These are phyloP conservation scores for Pterobdella sp. DNA, from an alignment of 2,888 invertebrate species.

Conservation along the genomic window DNA sequence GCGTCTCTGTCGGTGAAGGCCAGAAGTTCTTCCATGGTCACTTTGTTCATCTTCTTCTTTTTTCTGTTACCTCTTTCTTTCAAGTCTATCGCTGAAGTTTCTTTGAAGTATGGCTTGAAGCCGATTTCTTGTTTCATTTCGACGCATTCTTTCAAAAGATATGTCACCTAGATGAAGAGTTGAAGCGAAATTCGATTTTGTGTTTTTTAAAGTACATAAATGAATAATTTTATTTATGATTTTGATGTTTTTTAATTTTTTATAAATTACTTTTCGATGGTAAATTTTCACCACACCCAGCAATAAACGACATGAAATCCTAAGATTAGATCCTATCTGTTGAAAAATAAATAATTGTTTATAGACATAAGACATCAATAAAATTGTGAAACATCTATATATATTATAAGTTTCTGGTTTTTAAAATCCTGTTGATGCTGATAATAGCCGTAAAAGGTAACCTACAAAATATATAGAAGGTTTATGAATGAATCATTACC, in stretches of 20 bases:
- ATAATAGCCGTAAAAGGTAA: too few relatives aligned
- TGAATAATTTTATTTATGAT: background rate
- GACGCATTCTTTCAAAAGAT: background rate
- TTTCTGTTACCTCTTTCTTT: background rate
- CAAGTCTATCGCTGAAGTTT: background rate
- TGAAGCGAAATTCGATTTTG: background rate
- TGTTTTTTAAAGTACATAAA: background rate
- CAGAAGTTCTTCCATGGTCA: background rate
- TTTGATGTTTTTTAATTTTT: background rate
- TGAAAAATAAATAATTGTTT: too few relatives aligned
- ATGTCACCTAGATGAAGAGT: background rate
- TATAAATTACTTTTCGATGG: background rate
- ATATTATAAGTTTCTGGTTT: too few relatives aligned
- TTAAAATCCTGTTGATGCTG: too few relatives aligned
- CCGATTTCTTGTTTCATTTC: background rate
- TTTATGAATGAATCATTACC: background rate
- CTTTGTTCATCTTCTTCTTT: conserved; percentile 2
- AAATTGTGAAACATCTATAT: too few relatives aligned
- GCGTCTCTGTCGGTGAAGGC: background rate
- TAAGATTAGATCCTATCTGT: background rate
- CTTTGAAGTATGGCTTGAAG: background rate
- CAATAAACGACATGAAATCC: background rate
- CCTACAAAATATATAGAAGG: too few relatives aligned
- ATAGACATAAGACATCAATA: too few relatives aligned
- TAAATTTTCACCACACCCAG: background rate